Evolutionary conservation across 2,888 invertebrate genomes (phyloP).

Genomic region (Chrysolina oricalcia): DNA sequence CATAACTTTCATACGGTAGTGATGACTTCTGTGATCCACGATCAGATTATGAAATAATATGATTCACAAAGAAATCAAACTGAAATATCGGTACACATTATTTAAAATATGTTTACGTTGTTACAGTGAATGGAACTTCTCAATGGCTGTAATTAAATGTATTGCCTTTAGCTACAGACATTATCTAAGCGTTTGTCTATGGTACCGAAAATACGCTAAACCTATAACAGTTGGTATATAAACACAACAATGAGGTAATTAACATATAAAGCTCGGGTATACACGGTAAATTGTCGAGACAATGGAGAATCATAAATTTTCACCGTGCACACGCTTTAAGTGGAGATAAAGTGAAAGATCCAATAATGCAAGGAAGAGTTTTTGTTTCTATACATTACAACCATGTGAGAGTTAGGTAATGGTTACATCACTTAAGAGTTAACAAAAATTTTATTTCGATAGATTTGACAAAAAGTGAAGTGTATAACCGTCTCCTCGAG

Average conservation of each 20-base stretch:
- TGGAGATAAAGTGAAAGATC: conserved; percentile 28
- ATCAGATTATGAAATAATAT: too few relatives aligned
- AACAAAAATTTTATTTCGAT: neutral
- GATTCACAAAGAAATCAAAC: too few relatives aligned
- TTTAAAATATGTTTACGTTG: neutral
- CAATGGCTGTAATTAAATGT: neutral
- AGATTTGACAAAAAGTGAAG: too few relatives aligned
- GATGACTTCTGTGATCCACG: too few relatives aligned
- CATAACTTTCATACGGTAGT: too few relatives aligned
- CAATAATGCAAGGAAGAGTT: conserved; percentile 5
- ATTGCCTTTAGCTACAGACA: neutral
- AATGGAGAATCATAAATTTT: conserved; percentile 41
- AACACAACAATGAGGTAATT: conserved; percentile 48
- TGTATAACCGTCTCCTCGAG: too few relatives aligned
- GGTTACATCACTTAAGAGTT: neutral
- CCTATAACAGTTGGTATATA: conserved; percentile 36
- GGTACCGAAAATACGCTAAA: conserved; percentile 31
- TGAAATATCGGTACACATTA: too few relatives aligned
- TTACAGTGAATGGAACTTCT: neutral
- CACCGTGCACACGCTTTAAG: conserved; percentile 21
- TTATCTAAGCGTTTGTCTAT: conserved; percentile 36
- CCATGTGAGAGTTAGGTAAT: conserved; percentile 8
- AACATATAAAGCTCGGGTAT: conserved; percentile 42
- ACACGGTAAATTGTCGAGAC: conserved; percentile 39
- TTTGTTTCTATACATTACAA: neutral